phyloP scores from a whole-genome alignment of 2,113 vertebrate species.

The Sialia sialis region DNA sequence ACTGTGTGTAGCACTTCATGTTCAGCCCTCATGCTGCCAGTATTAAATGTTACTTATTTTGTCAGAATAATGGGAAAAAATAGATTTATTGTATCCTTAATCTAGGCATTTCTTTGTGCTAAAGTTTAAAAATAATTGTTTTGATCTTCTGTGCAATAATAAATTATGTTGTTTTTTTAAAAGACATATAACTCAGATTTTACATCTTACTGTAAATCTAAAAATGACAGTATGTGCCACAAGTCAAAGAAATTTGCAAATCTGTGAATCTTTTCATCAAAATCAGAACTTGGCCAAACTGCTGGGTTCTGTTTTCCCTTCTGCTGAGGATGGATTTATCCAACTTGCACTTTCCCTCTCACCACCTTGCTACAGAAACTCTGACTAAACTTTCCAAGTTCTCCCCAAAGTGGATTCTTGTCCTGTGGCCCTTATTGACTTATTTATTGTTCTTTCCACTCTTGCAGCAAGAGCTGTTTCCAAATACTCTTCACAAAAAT shows the following conservation, averaged over 20 bases:
- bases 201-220: not conserved
- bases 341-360: not conserved
- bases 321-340: not conserved
- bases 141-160: not conserved
- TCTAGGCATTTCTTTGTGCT: not conserved
- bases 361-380: not conserved
- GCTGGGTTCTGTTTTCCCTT: not conserved
- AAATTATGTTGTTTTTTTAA: not conserved
- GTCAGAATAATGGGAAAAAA: not conserved
- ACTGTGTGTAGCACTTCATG: not conserved
- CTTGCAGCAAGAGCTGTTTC: not conserved
- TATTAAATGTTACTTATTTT: not conserved
- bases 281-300: not conserved
- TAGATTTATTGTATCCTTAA: not conserved
- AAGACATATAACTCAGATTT: not conserved
- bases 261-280: not conserved
- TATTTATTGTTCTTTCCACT: not conserved
- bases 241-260: not conserved
- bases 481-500: not conserved
- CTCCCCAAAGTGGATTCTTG: not conserved
- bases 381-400: not conserved
- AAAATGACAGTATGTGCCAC: not conserved
- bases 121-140: not conserved
- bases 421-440: not conserved
- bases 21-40: not conserved